phyloP scores from a whole-genome alignment of 2,797 vertebrate species.

The Anas acuta region DNA sequence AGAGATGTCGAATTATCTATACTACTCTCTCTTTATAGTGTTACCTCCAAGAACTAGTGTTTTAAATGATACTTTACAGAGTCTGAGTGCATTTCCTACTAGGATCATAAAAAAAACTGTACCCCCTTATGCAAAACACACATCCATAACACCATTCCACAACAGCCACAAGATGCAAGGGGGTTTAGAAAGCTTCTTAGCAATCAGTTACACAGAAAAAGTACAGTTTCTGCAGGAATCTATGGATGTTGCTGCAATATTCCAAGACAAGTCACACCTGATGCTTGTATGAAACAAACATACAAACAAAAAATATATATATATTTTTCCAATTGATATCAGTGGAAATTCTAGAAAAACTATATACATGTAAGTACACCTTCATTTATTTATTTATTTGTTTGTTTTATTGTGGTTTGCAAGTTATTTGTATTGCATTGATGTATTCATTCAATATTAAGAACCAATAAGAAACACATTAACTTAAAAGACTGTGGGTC shows the following conservation, averaged over 20 bases:
- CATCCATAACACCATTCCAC: not conserved
- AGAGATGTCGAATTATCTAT: not conserved
- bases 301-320: no score
- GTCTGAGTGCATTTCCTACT: not conserved
- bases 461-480: not conserved
- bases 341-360: not conserved
- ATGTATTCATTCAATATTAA: not conserved
- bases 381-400: no score
- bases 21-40: not conserved
- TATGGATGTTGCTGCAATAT: not conserved
- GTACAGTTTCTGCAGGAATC: not conserved
- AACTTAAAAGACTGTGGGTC: not conserved
- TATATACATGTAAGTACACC: accelerated
- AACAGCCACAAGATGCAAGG: not conserved
- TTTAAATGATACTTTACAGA: not conserved
- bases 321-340: not conserved
- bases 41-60: not conserved
- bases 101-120: not conserved
- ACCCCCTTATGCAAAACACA: not conserved
- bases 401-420: not conserved
- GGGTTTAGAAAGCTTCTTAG: not conserved
- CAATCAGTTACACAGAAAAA: not conserved
- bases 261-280: not conserved
- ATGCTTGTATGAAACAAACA: not conserved
- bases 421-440: not conserved